Base-by-base conservation (phyloP, 2,113 vertebrate species). In the Mormyrus iriodes region DNA sequence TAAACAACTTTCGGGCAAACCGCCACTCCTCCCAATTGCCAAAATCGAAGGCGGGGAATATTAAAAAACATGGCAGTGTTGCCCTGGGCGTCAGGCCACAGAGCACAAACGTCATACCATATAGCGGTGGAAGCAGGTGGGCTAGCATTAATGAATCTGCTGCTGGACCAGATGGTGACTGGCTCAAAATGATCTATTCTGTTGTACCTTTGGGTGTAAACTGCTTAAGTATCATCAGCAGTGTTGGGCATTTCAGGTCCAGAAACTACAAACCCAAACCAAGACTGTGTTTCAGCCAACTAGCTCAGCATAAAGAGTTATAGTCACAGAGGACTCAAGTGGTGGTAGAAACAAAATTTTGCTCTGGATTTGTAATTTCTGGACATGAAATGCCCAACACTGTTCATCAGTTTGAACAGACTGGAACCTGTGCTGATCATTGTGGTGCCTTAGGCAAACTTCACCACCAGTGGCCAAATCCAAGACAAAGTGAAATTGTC, bases 1-100 rank as follows among this genome's bases (percentile, higher is more conserved):
- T 89, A 92, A 94, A 94, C 92, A 93, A 93, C 89, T 91, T 93
- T 93, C 92, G 91, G 93, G 93, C 90, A 88, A 91, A 92, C 92
- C 89, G 89, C 89, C 86, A 92, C 92, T 93, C 90, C 93, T 93
- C 93, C 91, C 6, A n/a, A 85, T 86, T 48, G 91, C 92, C 89
- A 91, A 94, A 39, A 79, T 79, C 73, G 35, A 79, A 79, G 73
- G 35, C 35, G 2, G 73, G 35, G 31, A 79, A 79, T 35, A 19
- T 79, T 42, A 79, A 15, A n/a, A 39, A 79, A 79, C 73, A 79
- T 42, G 31, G 35, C 35, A 35, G 73, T 42, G 35, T 42, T 79
- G 73, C 35, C 35, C 73, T 42, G 35, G 73, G 73, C 13, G 10
- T 42, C 15, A 19, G 73, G 73, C 73, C 35, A 79, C 73, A 42